A percentile compares a stretch with the other conserved stretches of the same genome.
Evolutionary conservation across 2,888 invertebrate species (phyloP).

Genomic region (Morpho helenor): DNA sequence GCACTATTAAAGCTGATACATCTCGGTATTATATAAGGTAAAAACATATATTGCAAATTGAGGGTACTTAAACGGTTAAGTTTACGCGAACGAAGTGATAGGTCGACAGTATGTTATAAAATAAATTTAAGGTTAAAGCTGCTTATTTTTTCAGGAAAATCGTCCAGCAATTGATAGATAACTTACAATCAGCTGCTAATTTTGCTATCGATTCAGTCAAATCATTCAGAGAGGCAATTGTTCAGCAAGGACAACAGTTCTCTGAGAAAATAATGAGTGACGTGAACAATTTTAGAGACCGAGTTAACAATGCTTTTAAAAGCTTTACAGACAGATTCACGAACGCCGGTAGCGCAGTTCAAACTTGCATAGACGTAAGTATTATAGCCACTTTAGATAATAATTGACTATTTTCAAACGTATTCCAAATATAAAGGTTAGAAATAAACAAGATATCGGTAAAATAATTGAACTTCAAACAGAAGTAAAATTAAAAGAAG

Average conservation of each 20-base stretch:
- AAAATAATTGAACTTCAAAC: no score
- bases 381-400: no score
- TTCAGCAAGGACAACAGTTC: constrained; percentile 39
- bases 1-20: no score
- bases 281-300: constrained; percentile 41
- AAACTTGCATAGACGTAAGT: constrained; percentile 54
- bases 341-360: constrained; percentile 41
- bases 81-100: no score
- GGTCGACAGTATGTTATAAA: no score
- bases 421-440: no score
- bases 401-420: no score
- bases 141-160: constrained; percentile 38
- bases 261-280: constrained; percentile 40
- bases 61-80: no score
- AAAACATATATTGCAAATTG: no score
- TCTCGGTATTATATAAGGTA: no score
- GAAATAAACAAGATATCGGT: no score
- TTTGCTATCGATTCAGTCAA: constrained; percentile 47
- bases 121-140: background rate
- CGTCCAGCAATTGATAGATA: constrained; percentile 46
- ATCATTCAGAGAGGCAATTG: constrained; percentile 44
- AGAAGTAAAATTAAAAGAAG: no score
- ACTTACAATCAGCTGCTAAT: constrained; percentile 44
- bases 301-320: constrained; percentile 43
- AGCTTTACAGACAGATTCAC: constrained; percentile 42